Percentiles rank a stretch among this genome's conserved stretches.
Conservation (phyloP, 1,140 invertebrate species). For the Leucophenga varia region DNA sequence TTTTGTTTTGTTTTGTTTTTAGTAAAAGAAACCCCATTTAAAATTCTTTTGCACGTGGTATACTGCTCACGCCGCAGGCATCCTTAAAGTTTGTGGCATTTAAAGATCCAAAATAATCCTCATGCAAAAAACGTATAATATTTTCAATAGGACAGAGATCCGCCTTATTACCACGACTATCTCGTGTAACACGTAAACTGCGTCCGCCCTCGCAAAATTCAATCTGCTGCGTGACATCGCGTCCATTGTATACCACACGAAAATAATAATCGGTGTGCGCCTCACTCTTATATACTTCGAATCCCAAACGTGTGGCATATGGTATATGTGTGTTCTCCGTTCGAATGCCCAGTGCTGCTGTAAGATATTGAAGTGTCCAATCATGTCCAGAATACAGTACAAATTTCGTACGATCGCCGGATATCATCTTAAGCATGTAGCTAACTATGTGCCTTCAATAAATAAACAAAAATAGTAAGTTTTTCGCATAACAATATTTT, state of each 20-base stretch:
- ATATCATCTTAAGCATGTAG: slow-evolving; percentile 76
- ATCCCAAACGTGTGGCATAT: slow-evolving; percentile 81
- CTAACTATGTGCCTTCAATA: slow-evolving; percentile 77
- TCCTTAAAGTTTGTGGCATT: slow-evolving; percentile 85
- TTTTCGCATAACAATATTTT: too few relatives aligned
- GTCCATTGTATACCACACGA: slow-evolving; percentile 81
- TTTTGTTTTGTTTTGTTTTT: too few relatives aligned
- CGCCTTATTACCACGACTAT: slow-evolving; percentile 58
- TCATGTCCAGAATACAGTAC: slow-evolving; percentile 91
- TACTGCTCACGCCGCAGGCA: slow-evolving; percentile 67
- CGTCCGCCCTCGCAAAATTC: slow-evolving; percentile 74
- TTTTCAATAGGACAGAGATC: slow-evolving; percentile 81
- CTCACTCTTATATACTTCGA: slow-evolving; percentile 76
- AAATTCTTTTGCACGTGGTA: too few relatives aligned
- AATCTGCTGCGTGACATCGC: slow-evolving; percentile 78
- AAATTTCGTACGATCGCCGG: slow-evolving; percentile 74
- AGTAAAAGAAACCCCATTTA: too few relatives aligned
- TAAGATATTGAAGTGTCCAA: slow-evolving; percentile 80
- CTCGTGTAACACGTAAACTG: slow-evolving; percentile 56
- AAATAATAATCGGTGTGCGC: slow-evolving; percentile 68
- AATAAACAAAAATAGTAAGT: too few relatives aligned
- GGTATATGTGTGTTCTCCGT: slow-evolving; percentile 62
- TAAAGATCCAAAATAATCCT: slow-evolving; percentile 78
- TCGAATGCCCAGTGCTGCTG: slow-evolving; percentile 72
- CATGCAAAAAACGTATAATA: slow-evolving; percentile 79